Evolutionary conservation across 1,140 invertebrate species (phyloP), one percentile per base, ranked within the genome.

Genomic region (Leptonema lineaticorne): DNA sequence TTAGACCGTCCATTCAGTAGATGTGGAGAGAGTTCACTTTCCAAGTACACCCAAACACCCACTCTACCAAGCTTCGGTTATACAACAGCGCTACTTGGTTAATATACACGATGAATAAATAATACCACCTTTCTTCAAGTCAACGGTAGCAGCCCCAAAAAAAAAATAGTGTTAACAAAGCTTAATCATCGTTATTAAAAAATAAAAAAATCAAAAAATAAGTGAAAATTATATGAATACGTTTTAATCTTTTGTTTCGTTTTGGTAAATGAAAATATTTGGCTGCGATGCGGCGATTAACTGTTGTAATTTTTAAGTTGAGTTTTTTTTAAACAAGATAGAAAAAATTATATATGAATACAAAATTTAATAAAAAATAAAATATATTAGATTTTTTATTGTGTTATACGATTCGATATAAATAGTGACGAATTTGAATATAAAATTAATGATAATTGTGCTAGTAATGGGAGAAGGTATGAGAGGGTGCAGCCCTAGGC

Each of bases 391-490:
- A 33, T 5, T 41, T 58, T 71, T 71, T 65, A 71, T 71, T 71
- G 69, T 71, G 69, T 71, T 71, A 71, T 60, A 33, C 5, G 11
- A 33, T 33, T 33, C 30, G 30, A 69, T 63, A 69, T 69, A 70
- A n/a, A n/a, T 45, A 62, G 53, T 58, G 18, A 60, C 27, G 56
- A 18, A 22, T 56, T n/a, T n/a, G 24, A 56, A 7, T 7, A 56
- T 33, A 60, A 11, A 37, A 57, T 37, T 62, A 69, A 63, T 67
- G 67, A 72, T 53, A 26, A 59, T 18, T 63, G 63, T 56, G 48
- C 45, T 66, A 69, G 81, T 84, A 85, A 85, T 85, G 84, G 84
- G 84, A 85, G 81, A 85, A 86, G 84, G 84, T 81, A 24, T 41
- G 80, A 83, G 81, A 78, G 79, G 76, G 81, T 79, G 78, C 11